Evolutionary conservation across 2,888 invertebrate species (phyloP), one percentile per base, ranked within the genome.

Genomic region (Amphipoea lucens): DNA sequence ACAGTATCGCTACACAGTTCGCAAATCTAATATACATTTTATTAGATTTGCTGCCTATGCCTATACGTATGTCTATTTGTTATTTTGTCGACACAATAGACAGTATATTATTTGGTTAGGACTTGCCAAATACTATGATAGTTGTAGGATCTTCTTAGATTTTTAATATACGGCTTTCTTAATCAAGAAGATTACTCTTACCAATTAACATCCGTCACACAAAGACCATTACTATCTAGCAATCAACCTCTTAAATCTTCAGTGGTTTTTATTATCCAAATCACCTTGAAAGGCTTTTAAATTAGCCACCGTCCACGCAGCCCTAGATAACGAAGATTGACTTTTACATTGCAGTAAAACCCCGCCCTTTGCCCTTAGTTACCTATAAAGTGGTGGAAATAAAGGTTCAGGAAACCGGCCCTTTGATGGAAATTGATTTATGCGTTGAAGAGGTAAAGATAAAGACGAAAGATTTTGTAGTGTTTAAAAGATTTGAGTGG

Each of bases 301-400:
- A 91, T 92, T 91, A 91, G 89, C 89, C 78, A 67, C 85, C 51
- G 73, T 83, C 81, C 81, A 76, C 88, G 81, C 87, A 81, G 87
- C 89, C 88, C 85, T 88, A 42, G 74, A 87, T 90, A 94, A 94
- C 93, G 92, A 93, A 92, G 93, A 94, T 91, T 93, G 94, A 91
- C 93, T 92, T 93, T 93, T 91, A 92, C 88, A 90, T 79, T 90
- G 91, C 88, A 90, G 85, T 92, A 92, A 93, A 93, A 90, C 84
- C 71, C 29, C 66, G 88, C 87, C 86, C 85, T 89, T 84, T 72
- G 76, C 63, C 76, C 82, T 83, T 79, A 81, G 69, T 81, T 87
- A 82, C 85, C 83, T 76, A 84, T 89, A 88, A 89, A 82, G 78
- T 76, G 70, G 77, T 51, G 62, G 71, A 78, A 82, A 86, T 86